Evolutionary conservation across 30 jellyfish, hydroid and myxozoan species (phyloP), one percentile per base, ranked within the genome.

Genomic region (Catostylus mosaicus): DNA sequence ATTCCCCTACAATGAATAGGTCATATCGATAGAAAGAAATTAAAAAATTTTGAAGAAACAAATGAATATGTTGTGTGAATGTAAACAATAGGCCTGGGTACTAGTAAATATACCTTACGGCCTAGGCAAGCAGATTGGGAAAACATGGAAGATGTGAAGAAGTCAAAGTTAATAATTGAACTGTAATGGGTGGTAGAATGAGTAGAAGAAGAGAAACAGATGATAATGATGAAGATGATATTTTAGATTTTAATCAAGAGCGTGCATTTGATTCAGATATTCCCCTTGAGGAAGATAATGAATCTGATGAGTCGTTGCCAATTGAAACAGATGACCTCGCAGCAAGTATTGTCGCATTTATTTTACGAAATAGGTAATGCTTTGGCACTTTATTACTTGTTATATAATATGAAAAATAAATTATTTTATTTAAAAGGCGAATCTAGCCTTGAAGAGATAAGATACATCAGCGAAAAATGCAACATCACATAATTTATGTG

Each of bases 151-250:
- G 34, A 35, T 40, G 31, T 9, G 18, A 10, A 47, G 82, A 76
- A 82, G 43, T 79, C 11, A 30, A 14, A 16, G 11, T 59, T 5
- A 6, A 24, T 59, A 26, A n/a, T 37, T 45, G 73, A 76, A 20
- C 46, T 64, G 89, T 47, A 35, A 79, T 79, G 89, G 89, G 89
- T 22, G 89, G 89, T 37, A 79, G 89, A 66, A 79, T 79, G 89
- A 79, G 89, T 45, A 46, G 89, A 33, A 79, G 82, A 63, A 77
- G 88, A 50, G 43, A 56, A 34, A 45, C 40, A 65, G 31, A 46
- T 63, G 60, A 24, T 36, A 37, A 64, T 9, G 89, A 64, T 1
- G 82, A 64, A 3, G 82, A 79, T 4, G 82, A 40, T 11, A 23
- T 60, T 43, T 23, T 61, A 19, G 87, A 31, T 11, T 62, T 63